Base-by-base conservation (phyloP, 2,888 invertebrate genomes). In the Cosmopolites sordidus region DNA sequence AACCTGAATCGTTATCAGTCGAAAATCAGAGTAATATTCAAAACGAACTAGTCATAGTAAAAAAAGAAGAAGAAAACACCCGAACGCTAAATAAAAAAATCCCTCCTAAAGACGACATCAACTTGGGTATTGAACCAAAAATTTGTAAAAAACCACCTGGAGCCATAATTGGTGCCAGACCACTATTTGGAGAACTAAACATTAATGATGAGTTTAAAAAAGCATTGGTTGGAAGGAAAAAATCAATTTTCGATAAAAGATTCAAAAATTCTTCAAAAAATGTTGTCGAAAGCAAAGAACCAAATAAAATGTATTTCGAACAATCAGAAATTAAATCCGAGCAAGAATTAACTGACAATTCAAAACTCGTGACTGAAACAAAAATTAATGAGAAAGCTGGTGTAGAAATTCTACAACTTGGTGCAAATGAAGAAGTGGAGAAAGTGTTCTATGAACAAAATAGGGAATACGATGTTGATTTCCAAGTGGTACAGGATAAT, bases 191-290 rank as follows among this genome's bases (percentile, higher is more conserved):
- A 0, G 71, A 71, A 56, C 53, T 70, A 6, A 70, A 74, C 52
- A 70, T 74, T 37, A 74, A 73, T 59, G 64, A 65, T 4, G 75
- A 75, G 62, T 71, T 74, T 54, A 71, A 71, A 60, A 73, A 73
- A 63, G 72, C 73, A 8, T 54, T 73, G 8, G 64, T 66, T 14
- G 66, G 69, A 1, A 64, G 69, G 56, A 64, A 68, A 58, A 68
- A 69, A 51, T 66, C 68, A 2, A 59, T 65, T 30, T 63, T 64
- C 58, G 63, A 65, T 1, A 67, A 68, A 58, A 62, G 67, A 38
- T 56, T 59, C 14, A 56, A 62, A 41, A 62, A 66, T 43, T 48
- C 58, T 1, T 57, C 48, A n/a, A 59, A 58, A 52, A 59, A 60
- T 43, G 47, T 62, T 5, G 58, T 56, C 15, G 58, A 59, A 47